These are phyloP conservation scores for Mionectes olivaceus DNA, from an alignment of 2,797 vertebrate species.

Conservation along the genomic window DNA sequence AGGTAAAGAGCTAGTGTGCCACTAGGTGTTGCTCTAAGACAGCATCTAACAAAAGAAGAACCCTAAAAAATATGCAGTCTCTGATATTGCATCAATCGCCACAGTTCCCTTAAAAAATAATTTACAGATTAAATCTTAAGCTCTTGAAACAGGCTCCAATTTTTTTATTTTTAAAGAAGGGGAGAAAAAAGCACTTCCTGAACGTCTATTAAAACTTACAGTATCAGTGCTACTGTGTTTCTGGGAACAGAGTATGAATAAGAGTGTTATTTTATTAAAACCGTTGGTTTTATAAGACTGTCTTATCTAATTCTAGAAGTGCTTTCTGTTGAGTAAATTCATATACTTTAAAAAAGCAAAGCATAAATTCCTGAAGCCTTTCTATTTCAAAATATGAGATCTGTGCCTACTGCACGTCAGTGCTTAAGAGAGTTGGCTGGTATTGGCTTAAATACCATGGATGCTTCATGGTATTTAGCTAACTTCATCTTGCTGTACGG, in stretches of 20 bases:
- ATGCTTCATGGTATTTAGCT: slow-evolving; percentile 13
- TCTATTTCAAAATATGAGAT: not conserved
- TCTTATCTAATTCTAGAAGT: slow-evolving; percentile 15
- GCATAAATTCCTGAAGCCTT: not conserved
- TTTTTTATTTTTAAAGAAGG: not conserved
- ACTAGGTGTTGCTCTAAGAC: slow-evolving; percentile 84
- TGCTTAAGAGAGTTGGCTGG: slow-evolving; percentile 37
- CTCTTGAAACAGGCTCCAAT: slow-evolving; percentile 54
- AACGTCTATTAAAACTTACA: slow-evolving; percentile 57
- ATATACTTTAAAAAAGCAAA: not conserved
- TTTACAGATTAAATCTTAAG: slow-evolving; percentile 66
- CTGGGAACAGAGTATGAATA: not conserved
- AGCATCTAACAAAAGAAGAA: slow-evolving; percentile 36
- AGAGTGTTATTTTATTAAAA: not conserved
- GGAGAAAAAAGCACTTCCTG: not conserved
- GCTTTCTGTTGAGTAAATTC: slow-evolving; percentile 17
- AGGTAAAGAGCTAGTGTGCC: slow-evolving; percentile 24
- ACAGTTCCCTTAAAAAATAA: slow-evolving; percentile 60
- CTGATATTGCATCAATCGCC: slow-evolving; percentile 49
- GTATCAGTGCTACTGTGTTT: not conserved
- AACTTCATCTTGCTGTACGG: slow-evolving; percentile 11
- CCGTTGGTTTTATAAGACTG: not conserved
- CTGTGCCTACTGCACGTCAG: not conserved
- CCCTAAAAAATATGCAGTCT: not conserved
- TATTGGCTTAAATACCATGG: slow-evolving; percentile 4